These are phyloP conservation scores for Ctena decussata DNA, from an alignment of 2,888 invertebrate genomes.

Conservation along the genomic window DNA sequence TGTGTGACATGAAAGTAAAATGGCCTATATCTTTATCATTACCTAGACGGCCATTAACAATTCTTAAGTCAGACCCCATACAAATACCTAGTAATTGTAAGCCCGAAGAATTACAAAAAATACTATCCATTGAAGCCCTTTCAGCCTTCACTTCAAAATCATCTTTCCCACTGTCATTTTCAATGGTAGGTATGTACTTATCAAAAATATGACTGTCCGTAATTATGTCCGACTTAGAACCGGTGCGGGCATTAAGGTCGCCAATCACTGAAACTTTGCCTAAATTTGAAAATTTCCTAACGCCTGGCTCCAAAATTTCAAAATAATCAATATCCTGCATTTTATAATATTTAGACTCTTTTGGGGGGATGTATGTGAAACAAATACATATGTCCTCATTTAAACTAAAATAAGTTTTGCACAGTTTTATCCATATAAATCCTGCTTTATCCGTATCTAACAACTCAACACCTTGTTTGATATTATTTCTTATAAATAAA, in stretches of 20 bases:
- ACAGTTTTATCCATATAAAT: conserved; percentile 16
- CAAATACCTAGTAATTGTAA: too few species aligned
- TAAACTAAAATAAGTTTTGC: background rate
- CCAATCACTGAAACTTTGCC: too few species aligned
- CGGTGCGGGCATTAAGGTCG: background rate
- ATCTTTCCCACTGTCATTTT: background rate
- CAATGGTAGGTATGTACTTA: background rate
- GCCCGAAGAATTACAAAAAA: too few species aligned
- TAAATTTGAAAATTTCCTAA: too few species aligned
- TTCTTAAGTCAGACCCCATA: too few species aligned
- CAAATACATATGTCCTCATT: background rate
- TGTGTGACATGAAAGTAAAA: background rate
- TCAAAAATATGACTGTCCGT: background rate
- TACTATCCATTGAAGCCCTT: background rate
- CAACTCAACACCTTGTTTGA: background rate
- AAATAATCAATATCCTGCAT: background rate
- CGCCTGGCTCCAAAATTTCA: background rate
- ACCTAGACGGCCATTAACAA: too few species aligned
- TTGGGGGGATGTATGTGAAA: conserved; percentile 14
- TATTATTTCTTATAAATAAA: background rate
- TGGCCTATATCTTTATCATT: too few species aligned
- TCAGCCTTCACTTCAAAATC: background rate
- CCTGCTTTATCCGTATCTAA: too few species aligned
- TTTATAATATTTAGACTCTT: conserved; percentile 1
- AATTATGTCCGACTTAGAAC: background rate